A percentile compares a stretch with the other conserved stretches of the same genome.
These are phyloP conservation scores for Cordilura impudica DNA, from an alignment of 2,888 invertebrate species.

Conservation along the genomic window DNA sequence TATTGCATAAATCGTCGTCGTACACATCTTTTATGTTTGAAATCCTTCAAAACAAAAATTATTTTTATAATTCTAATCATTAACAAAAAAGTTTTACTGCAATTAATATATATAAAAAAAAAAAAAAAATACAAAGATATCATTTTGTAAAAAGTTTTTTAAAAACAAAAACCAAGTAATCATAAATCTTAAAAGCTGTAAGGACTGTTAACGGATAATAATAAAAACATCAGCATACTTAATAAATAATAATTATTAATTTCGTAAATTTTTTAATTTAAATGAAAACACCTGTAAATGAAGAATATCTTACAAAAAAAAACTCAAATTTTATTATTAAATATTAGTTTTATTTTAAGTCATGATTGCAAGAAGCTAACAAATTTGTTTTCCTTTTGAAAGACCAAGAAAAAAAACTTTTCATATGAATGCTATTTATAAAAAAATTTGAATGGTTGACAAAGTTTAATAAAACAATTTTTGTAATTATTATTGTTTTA, in stretches of 20 bases:
- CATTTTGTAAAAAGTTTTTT: slow-evolving; percentile 41
- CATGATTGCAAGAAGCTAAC: slow-evolving; percentile 28
- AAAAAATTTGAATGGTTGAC: too few relatives aligned
- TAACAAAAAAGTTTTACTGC: slow-evolving; percentile 12
- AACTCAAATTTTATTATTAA: slow-evolving; percentile 18
- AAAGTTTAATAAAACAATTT: not conserved
- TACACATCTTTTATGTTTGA: too few relatives aligned
- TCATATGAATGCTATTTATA: not conserved
- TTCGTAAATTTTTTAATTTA: slow-evolving; percentile 46
- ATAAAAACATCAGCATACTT: slow-evolving; percentile 23
- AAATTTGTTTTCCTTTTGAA: not conserved
- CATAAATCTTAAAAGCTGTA: slow-evolving; percentile 13
- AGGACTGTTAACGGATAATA: slow-evolving; percentile 7
- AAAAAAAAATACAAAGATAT: slow-evolving; percentile 15
- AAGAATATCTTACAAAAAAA: not conserved
- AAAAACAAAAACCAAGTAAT: not conserved
- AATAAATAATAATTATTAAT: slow-evolving; percentile 29
- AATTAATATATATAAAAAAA: not conserved
- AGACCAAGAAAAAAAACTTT: not conserved
- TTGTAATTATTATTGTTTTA: too few relatives aligned
- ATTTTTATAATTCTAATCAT: too few relatives aligned
- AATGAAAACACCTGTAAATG: slow-evolving; percentile 32
- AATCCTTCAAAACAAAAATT: too few relatives aligned
- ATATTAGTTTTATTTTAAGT: slow-evolving; percentile 17
- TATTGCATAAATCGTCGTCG: too few relatives aligned